phyloP scores from a whole-genome alignment of 2,797 vertebrate genomes.

The Linurgus olivaceus region DNA sequence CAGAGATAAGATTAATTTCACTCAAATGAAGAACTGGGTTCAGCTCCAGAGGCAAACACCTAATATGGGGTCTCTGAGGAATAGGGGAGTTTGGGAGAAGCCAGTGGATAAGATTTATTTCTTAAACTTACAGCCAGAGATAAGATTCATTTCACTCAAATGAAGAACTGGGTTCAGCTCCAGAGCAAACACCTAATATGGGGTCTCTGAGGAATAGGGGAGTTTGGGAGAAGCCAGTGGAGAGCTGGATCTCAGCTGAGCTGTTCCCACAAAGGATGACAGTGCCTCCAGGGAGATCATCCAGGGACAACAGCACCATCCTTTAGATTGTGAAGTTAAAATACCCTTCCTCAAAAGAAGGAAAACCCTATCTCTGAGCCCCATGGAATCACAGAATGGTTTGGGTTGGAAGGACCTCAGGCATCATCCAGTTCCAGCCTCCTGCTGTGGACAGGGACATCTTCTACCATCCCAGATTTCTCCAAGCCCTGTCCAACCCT shows the following conservation, averaged over 20 bases:
- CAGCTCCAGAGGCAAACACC: no score
- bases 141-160: background rate
- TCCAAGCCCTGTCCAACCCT: background rate
- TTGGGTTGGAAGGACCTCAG: background rate
- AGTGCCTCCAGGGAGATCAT: background rate
- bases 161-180: background rate
- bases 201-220: background rate
- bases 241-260: background rate
- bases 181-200: background rate
- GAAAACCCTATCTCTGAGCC: background rate
- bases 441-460: rapidly evolving
- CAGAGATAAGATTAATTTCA: no score
- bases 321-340: background rate
- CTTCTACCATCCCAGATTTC: rapidly evolving
- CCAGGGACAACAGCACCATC: background rate
- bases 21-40: no score
- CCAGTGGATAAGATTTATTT: background rate
- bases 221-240: background rate
- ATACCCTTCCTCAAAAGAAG: background rate
- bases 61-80: no score
- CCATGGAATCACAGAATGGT: background rate
- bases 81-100: no score
- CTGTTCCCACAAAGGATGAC: background rate
- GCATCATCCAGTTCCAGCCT: rapidly evolving
- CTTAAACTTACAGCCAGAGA: background rate